Evolutionary conservation across 2,888 invertebrate species (phyloP), one percentile per base, ranked within the genome.

Genomic region (Hemistola chrysoprasaria): DNA sequence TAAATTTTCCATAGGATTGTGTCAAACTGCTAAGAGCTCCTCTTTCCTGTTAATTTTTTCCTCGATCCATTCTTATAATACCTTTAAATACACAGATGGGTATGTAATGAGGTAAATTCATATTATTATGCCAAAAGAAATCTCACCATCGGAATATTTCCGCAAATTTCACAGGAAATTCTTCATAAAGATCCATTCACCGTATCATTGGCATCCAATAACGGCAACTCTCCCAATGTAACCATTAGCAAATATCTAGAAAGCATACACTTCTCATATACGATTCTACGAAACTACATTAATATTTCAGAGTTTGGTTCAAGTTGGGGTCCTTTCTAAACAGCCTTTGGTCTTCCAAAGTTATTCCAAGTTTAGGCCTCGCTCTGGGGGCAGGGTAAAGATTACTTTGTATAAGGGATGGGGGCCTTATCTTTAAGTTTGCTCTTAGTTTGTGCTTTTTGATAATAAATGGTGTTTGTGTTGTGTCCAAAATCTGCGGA

Each of bases 341-440:
- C 88, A 88, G 87, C 88, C 88, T 79, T 87, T 88, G 87, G 88
- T 85, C 87, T 86, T 88, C 81, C 59, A 75, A 87, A 87, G 88
- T 88, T 88, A 83, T 88, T 87, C 80, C 83, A 86, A 88, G 83
- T 88, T 86, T 73, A 78, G 71, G 74, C 74, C 70, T 70, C 73
- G 49, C 53, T 72, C 66, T 71, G 63, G 72, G 76, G 79, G 71
- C 73, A 68, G 68, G 65, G 79, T 72, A 81, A 79, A 84, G 86
- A 85, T 86, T 85, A 84, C 77, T 79, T 78, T 71, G 70, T 70
- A n/a, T n/a, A 66, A 59, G 67, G 71, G 70, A 65, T 59, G 66
- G 61, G 71, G 68, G 68, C 68, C 79, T 81, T 85, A 85, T 85
- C 85, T 82, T 41, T 48, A 55, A 55, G 55, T 55, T 71, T 71